A percentile compares a stretch with the other conserved stretches of the same genome.
phyloP scores from a whole-genome alignment of 2,797 vertebrate species.

The Discoglossus pictus region DNA sequence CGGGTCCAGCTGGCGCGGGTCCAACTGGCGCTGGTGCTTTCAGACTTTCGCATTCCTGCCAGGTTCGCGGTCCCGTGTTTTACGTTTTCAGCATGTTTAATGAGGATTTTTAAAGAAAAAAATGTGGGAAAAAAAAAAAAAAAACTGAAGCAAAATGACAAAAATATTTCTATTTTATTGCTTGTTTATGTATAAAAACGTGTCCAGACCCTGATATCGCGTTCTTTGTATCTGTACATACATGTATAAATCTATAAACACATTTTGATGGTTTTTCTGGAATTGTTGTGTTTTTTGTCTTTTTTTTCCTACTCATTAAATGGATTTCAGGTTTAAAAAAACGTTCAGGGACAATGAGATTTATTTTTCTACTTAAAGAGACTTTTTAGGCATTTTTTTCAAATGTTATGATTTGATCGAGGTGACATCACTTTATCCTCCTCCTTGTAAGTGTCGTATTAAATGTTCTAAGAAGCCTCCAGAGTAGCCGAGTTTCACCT shows the following conservation, averaged over 20 bases:
- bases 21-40: neutral
- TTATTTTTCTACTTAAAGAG: too few species aligned
- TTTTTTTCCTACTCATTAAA: too few species aligned
- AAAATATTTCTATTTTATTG: slow-evolving; percentile 78
- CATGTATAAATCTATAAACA: slow-evolving; percentile 33
- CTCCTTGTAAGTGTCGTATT: too few species aligned
- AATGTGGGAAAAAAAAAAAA: slow-evolving; percentile 58
- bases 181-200: slow-evolving; percentile 78
- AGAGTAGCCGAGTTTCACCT: too few species aligned
- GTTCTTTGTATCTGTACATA: slow-evolving; percentile 43
- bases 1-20: too few species aligned
- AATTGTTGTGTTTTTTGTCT: neutral
- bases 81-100: slow-evolving; percentile 67
- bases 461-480: too few species aligned
- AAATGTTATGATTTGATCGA: too few species aligned
- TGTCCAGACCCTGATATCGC: slow-evolving; percentile 14
- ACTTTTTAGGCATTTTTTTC: too few species aligned
- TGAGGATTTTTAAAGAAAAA: slow-evolving; percentile 65
- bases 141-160: slow-evolving; percentile 62
- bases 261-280: slow-evolving; percentile 31
- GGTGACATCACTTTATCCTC: too few species aligned
- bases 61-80: slow-evolving; percentile 10
- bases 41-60: slow-evolving; percentile 9
- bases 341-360: too few species aligned
- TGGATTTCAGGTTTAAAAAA: too few species aligned